Percentiles rank a stretch among this genome's conserved stretches.
Evolutionary conservation across 2,797 vertebrate species (phyloP).

Genomic region (Scleropages formosus): DNA sequence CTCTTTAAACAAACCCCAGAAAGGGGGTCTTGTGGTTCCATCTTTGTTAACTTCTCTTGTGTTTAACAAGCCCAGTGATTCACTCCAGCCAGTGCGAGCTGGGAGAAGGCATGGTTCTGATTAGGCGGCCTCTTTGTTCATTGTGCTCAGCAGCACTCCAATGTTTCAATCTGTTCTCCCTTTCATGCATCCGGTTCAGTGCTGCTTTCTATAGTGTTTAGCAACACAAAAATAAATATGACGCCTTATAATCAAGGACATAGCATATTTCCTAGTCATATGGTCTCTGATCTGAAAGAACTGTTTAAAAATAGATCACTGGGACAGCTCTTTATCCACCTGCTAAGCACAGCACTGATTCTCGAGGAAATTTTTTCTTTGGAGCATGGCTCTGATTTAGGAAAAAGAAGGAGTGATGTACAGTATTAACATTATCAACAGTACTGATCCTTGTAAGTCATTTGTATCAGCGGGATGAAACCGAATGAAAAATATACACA

Average conservation of each 20-base stretch:
- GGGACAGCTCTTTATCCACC: no score
- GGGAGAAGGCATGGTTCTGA: neutral
- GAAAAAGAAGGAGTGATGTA: neutral
- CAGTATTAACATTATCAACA: neutral
- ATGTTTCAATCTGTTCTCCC: neutral
- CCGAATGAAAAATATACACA: neutral
- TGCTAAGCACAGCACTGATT: neutral
- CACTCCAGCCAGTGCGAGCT: neutral
- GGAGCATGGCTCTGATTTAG: neutral
- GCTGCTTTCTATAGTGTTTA: neutral
- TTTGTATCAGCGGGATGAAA: neutral
- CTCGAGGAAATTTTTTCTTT: neutral
- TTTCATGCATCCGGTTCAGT: neutral
- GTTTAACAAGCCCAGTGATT: constrained; percentile 3
- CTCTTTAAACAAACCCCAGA: constrained; percentile 44
- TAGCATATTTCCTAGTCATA: neutral
- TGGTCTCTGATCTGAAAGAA: neutral
- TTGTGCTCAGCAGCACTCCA: neutral
- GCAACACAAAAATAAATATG: neutral
- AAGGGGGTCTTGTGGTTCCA: constrained; percentile 22
- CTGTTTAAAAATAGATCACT: neutral
- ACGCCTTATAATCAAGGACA: neutral
- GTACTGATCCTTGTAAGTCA: neutral
- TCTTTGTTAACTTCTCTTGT: constrained; percentile 13
- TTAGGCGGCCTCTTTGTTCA: neutral